Evolutionary conservation across 2,888 invertebrate species (phyloP), one percentile per base, ranked within the genome.

Genomic region (Parasteatoda lunata): DNA sequence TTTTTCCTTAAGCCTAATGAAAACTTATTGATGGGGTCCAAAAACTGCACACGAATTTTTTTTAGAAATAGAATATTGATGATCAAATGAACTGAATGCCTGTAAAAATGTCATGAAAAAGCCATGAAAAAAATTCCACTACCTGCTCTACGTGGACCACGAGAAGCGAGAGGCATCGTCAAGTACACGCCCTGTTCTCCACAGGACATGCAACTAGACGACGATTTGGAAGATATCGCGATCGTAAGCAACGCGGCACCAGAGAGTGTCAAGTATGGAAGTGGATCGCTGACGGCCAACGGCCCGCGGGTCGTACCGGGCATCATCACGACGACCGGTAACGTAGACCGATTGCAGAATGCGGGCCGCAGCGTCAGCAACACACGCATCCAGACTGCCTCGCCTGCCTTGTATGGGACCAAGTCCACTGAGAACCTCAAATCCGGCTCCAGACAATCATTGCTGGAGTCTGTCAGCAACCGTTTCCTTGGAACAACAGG

Each of bases 401-500:
- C 89, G 47, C 89, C 89, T 3, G 87, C 89, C n/a, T 73, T 89
- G 48, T 89, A 89, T 45, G 64, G 89, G 85, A 80, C 89, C 78
- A 88, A 89, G 69, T 88, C 89, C 47, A 89, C 88, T 89, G 88
- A 85, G 47, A 91, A 91, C 77, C 90, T 91, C 81, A 91, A 91
- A 77, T 94, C 94, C 80, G 93, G 94, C 77, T 94, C 94, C 77
- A 93, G 93, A 90, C 94, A 94, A 91, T 94, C 94, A 90, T 93
- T 94, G 84, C 92, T 94, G 90, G 94, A 94, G 92, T 92, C 96
- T 92, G 95, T 96, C 92, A 95, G 95, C 92, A 95, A 95, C 92
- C 95, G 95, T 92, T 94, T 91, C 84, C 91, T 91, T 73, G 76
- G 76, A 11, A 59, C 68, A 13, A 54, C 72, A 30, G 78, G 72